phyloP scores from a whole-genome alignment of 1,140 invertebrate species.

The Hyposmocoma kahamanoa region DNA sequence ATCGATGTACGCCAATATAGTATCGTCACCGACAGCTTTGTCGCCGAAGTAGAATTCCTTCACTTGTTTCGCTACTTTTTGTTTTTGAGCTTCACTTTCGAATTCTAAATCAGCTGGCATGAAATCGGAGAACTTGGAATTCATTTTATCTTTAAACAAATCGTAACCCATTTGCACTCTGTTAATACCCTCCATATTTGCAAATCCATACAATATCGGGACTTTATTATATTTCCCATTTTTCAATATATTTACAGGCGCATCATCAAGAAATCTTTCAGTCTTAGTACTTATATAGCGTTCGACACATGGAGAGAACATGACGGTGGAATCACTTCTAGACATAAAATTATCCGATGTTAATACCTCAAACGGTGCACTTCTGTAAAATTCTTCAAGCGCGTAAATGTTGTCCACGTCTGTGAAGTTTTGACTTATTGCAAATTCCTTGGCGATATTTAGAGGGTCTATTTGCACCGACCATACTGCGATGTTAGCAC shows the following conservation, averaged over 20 bases:
- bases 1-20: constrained; percentile 24
- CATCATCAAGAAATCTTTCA: constrained; percentile 32
- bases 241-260: constrained; percentile 39
- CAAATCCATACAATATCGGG: constrained; percentile 38
- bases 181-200: constrained; percentile 39
- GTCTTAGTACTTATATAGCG: constrained; percentile 17
- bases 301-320: constrained; percentile 38
- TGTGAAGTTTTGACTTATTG: constrained; percentile 19
- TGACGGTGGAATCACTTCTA: constrained; percentile 20
- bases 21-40: constrained; percentile 14
- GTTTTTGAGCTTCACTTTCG: constrained; percentile 20
- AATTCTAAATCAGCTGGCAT: constrained; percentile 35
- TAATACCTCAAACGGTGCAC: constrained; percentile 21
- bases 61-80: constrained; percentile 20
- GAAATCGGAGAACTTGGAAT: constrained; percentile 32
- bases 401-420: constrained; percentile 26
- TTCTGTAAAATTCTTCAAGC: constrained; percentile 43
- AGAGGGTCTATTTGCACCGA: constrained; percentile 32
- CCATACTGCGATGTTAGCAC: constrained; percentile 18
- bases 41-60: constrained; percentile 37
- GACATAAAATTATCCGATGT: constrained; percentile 17
- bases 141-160: constrained; percentile 30
- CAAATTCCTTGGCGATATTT: constrained; percentile 28
- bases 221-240: constrained; percentile 32
- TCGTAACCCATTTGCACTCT: constrained; percentile 23